These are phyloP conservation scores for Streptopelia turtur DNA, from an alignment of 2,797 vertebrate genomes.

Conservation along the genomic window DNA sequence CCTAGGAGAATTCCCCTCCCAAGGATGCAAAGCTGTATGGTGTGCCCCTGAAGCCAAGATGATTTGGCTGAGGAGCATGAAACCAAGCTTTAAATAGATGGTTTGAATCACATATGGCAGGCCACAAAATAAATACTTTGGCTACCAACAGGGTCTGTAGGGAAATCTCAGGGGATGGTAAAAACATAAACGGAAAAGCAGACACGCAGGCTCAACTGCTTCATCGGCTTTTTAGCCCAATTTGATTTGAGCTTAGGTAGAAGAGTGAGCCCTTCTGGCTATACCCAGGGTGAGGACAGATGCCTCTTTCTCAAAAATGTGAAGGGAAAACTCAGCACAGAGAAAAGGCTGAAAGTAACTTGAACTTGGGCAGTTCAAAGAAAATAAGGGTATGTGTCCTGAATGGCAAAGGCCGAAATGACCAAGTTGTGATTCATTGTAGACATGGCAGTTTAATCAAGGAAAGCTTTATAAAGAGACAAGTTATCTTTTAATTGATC, in stretches of 20 bases:
- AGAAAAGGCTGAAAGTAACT: neutral
- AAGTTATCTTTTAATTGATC: slow-evolving; percentile 33
- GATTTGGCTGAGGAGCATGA: neutral
- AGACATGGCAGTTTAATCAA: slow-evolving; percentile 14
- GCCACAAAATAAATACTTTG: slow-evolving; percentile 6
- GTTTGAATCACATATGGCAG: neutral
- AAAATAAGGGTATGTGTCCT: neutral
- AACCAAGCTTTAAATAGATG: neutral
- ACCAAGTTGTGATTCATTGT: neutral
- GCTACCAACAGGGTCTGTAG: neutral
- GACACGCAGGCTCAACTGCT: slow-evolving; percentile 10
- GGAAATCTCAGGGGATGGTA: neutral
- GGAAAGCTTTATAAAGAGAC: neutral
- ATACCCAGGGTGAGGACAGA: neutral
- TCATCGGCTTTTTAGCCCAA: neutral
- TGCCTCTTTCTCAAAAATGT: neutral
- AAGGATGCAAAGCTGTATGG: neutral
- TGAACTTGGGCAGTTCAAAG: neutral
- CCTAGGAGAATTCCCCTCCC: neutral
- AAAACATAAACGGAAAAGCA: neutral
- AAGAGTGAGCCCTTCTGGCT: slow-evolving; percentile 25
- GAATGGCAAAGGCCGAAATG: neutral
- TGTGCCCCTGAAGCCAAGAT: neutral
- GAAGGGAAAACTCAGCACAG: neutral
- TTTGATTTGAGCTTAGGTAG: slow-evolving; percentile 17